Evolutionary conservation across 1,140 invertebrate genomes (phyloP), one percentile per base, ranked within the genome.

Genomic region (Drosophila bocki): DNA sequence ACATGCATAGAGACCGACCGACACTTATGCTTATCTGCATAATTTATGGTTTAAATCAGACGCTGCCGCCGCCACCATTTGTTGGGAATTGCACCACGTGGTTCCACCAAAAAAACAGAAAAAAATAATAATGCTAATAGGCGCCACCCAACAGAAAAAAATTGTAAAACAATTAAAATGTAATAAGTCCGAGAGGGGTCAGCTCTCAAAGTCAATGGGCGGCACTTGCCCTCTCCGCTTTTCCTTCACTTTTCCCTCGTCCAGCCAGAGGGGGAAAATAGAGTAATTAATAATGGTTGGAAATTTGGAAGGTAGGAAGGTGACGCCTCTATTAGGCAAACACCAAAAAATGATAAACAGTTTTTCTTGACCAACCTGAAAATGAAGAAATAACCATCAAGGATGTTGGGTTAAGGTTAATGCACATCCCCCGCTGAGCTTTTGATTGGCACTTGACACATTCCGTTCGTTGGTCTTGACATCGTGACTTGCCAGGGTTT

Each of bases 161-260:
- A 90, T 90, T 90, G 85, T 90, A 90, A 90, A 90, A 90, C 85
- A 90, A 90, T 90, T 90, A 90, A 90, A 90, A 85, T 90, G 85
- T 90, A 90, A 90, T 90, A 90, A 90, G 62, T 26, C 58, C 44
- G 51, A 54, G 51, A 54, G 75, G 59, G 59, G 78, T 71, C 65
- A 47, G 67, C 75, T 56, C 63, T 77, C 33, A 69, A 78, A 77
- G 75, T 61, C 74, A 74, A 48, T 72, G 70, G 70, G 68, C 67
- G 70, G 68, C 63, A 67, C 57, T 67, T 32, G 63, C 22, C 57
- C 41, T 44, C 29, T 12, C 50, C 29, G 1, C 13, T 67, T 71
- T 59, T 50, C 29, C 26, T n/a, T 60, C 29, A 39, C 32, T n/a
- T 53, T 57, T 65, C 54, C 47, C 17, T 29, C 39, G 1, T 37